Conservation (phyloP, 2,797 vertebrate species). For the Megalops cyprinoides region DNA sequence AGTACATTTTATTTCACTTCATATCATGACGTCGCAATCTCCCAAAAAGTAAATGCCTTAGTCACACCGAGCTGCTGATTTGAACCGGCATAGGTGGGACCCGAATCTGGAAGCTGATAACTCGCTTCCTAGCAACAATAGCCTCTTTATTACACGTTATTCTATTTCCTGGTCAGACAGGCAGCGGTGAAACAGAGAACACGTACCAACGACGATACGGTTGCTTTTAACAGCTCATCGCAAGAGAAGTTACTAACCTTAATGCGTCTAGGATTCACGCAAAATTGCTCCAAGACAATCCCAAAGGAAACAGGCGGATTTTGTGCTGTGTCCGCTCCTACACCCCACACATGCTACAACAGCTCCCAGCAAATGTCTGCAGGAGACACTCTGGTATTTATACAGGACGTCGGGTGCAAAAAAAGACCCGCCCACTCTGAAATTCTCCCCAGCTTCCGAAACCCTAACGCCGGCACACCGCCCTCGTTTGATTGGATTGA, state of each 20-base stretch:
- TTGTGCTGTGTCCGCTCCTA: background rate
- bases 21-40: background rate
- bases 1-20: background rate
- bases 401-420: background rate
- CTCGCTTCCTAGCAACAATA: background rate
- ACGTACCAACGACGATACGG: background rate
- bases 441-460: background rate
- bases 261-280: background rate
- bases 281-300: background rate
- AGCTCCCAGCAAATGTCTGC: background rate
- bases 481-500: background rate
- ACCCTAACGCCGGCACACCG: background rate
- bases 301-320: background rate
- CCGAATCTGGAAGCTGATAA: background rate
- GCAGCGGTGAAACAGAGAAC: background rate
- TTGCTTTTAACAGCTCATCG: background rate
- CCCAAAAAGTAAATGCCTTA: background rate
- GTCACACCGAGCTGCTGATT: background rate
- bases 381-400: conserved; percentile 21
- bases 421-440: conserved; percentile 4
- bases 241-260: background rate
- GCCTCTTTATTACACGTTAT: background rate
- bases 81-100: background rate
- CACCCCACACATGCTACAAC: background rate
- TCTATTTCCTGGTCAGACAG: background rate